A percentile compares a stretch with the other conserved stretches of the same genome.
Evolutionary conservation across 2,888 invertebrate species (phyloP).

Genomic region (Xestoiulus laeticollis): DNA sequence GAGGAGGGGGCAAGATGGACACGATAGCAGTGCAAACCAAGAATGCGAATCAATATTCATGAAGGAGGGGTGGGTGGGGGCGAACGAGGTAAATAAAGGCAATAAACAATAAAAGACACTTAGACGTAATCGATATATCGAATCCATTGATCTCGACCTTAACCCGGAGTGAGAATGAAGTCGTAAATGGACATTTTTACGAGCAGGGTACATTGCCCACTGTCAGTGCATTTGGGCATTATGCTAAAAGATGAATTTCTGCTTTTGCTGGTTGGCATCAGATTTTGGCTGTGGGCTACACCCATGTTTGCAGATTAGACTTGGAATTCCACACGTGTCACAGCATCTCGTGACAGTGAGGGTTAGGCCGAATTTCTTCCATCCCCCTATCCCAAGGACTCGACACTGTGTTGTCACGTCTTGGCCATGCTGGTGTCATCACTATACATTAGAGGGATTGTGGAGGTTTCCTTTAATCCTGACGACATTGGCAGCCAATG

Average conservation of each 20-base stretch:
- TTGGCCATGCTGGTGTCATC: too few relatives aligned
- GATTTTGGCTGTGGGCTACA: not conserved
- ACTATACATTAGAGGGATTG: too few relatives aligned
- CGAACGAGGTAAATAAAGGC: not conserved
- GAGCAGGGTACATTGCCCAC: not conserved
- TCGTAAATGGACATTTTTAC: not conserved
- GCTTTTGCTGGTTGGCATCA: not conserved
- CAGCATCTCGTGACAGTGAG: not conserved
- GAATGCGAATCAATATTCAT: conserved; percentile 34
- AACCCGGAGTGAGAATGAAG: conserved; percentile 6
- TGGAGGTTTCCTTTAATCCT: too few relatives aligned
- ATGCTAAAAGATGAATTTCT: not conserved
- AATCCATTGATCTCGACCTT: conserved; percentile 42
- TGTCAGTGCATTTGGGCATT: not conserved
- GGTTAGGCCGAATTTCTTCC: too few relatives aligned
- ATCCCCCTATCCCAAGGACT: too few relatives aligned
- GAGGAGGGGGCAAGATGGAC: not conserved
- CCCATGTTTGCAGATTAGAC: not conserved
- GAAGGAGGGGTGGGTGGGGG: conserved; percentile 44
- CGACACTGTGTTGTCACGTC: too few relatives aligned
- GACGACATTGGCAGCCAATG: too few relatives aligned
- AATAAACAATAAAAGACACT: conserved; percentile 39
- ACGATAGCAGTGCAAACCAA: not conserved
- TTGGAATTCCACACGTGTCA: conserved; percentile 13
- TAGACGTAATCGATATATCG: conserved; percentile 32